phyloP scores from a whole-genome alignment of 92 coral and sea anemone genomes.

The Phymanthus crucifer region DNA sequence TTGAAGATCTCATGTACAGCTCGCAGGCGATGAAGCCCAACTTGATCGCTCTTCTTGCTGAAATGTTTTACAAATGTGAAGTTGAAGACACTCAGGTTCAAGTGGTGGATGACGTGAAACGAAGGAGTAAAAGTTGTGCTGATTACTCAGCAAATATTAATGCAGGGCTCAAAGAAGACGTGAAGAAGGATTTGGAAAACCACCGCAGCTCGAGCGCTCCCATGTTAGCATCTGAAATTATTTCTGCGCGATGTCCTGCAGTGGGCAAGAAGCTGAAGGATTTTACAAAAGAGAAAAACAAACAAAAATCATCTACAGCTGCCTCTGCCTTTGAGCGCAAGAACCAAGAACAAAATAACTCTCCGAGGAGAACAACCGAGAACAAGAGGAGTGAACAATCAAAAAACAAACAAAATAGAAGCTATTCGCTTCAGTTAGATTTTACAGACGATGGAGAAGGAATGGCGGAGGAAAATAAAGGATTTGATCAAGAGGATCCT shows the following conservation, averaged over 20 bases:
- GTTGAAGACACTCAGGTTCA: conserved; percentile 45
- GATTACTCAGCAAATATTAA: background rate
- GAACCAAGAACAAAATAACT: conserved; percentile 11
- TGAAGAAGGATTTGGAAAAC: background rate
- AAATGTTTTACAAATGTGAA: conserved; percentile 88
- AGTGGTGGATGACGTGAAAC: conserved; percentile 8
- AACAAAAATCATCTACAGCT: conserved; percentile 24
- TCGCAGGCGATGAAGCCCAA: conserved; percentile 94
- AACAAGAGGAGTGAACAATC: conserved; percentile 37
- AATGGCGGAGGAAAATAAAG: background rate
- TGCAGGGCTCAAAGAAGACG: conserved; percentile 22
- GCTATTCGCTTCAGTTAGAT: conserved; percentile 79
- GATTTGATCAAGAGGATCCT: conserved; percentile 49
- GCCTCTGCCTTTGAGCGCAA: conserved; percentile 2
- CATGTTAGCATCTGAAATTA: conserved; percentile 38
- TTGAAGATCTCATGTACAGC: conserved; percentile 89
- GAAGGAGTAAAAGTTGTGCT: conserved; percentile 27
- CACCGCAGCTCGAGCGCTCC: conserved; percentile 56
- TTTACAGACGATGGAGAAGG: conserved; percentile 53
- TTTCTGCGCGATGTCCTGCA: conserved; percentile 32
- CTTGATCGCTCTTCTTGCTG: conserved; percentile 78
- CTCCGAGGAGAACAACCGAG: conserved; percentile 36
- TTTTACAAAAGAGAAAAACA: conserved; percentile 19
- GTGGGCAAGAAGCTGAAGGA: conserved; percentile 27
- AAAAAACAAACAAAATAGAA: conserved; percentile 36